Percentiles rank a stretch among this genome's conserved stretches.
Evolutionary conservation across 1,140 invertebrate species (phyloP).

Genomic region (Chionoecetes opilio): DNA sequence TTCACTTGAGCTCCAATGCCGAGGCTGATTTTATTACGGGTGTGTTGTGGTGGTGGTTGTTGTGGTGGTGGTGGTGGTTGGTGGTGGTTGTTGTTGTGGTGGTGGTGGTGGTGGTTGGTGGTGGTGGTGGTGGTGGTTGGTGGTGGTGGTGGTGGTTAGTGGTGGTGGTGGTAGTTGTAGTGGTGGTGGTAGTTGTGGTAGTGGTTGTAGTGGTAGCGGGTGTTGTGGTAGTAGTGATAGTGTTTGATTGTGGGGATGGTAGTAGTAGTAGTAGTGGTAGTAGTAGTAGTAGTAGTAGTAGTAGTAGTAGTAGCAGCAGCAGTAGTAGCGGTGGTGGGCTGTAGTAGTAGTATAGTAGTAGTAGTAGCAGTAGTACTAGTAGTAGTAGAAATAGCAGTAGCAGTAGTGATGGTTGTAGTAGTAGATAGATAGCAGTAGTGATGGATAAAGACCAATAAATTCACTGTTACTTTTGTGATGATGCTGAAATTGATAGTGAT

Average conservation of each 20-base stretch:
- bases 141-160: no score
- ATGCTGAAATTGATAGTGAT: background rate
- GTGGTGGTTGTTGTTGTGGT: background rate
- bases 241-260: background rate
- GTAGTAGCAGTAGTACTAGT: no score
- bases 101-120: no score
- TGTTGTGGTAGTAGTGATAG: no score
- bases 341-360: no score
- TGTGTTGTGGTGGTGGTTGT: background rate
- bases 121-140: no score
- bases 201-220: constrained; percentile 13
- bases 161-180: no score
- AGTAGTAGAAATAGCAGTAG: constrained; percentile 43
- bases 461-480: no score
- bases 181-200: background rate
- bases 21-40: constrained; percentile 35
- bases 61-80: background rate
- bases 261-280: constrained; percentile 45
- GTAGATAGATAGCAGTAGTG: constrained; percentile 32
- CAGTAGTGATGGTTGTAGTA: constrained; percentile 14
- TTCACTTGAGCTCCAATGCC: background rate
- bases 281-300: constrained; percentile 48
- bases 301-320: constrained; percentile 37
- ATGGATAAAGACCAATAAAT: background rate
- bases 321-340: constrained; percentile 27